A percentile compares a stretch with the other conserved stretches of the same genome.
Conservation (phyloP, 1,140 invertebrate genomes). For the Drosophila guanche region DNA sequence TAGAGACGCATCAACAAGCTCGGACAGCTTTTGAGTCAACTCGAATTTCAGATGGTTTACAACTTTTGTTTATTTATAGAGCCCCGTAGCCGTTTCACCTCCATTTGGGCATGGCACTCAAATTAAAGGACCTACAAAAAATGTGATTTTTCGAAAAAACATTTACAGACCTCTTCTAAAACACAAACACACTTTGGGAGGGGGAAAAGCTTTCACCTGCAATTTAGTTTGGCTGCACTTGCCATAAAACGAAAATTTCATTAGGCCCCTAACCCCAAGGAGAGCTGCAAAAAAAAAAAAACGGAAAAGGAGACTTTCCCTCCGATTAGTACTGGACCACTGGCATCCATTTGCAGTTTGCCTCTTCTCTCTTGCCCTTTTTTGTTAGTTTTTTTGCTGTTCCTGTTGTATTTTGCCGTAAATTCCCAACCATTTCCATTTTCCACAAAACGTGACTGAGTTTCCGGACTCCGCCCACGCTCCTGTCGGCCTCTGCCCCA, state of each 20-base stretch:
- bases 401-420: slow-evolving; percentile 40
- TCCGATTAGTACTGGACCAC: slow-evolving; percentile 25
- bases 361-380: neutral
- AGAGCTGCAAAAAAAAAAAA: slow-evolving; percentile 4
- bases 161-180: neutral
- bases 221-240: slow-evolving; percentile 49
- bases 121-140: slow-evolving; percentile 44
- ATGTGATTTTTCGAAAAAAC: slow-evolving; percentile 25
- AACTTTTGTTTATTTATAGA: slow-evolving; percentile 52
- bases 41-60: slow-evolving; percentile 52
- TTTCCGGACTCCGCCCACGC: slow-evolving; percentile 7
- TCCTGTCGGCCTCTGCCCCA: slow-evolving; percentile 30
- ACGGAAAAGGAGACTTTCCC: slow-evolving; percentile 40
- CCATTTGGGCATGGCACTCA: slow-evolving; percentile 31
- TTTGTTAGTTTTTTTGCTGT: slow-evolving; percentile 10
- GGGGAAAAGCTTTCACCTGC: slow-evolving; percentile 57
- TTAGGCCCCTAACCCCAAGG: slow-evolving; percentile 35
- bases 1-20: slow-evolving; percentile 11
- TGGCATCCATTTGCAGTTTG: slow-evolving; percentile 24
- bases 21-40: slow-evolving; percentile 2
- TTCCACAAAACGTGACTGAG: slow-evolving; percentile 62
- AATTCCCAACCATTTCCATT: slow-evolving; percentile 69
- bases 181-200: neutral
- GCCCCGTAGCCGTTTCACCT: neutral
- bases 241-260: slow-evolving; percentile 57